Evolutionary conservation across 92 coral and sea anemone species (phyloP), one percentile per base, ranked within the genome.

Genomic region (Metridium senile): DNA sequence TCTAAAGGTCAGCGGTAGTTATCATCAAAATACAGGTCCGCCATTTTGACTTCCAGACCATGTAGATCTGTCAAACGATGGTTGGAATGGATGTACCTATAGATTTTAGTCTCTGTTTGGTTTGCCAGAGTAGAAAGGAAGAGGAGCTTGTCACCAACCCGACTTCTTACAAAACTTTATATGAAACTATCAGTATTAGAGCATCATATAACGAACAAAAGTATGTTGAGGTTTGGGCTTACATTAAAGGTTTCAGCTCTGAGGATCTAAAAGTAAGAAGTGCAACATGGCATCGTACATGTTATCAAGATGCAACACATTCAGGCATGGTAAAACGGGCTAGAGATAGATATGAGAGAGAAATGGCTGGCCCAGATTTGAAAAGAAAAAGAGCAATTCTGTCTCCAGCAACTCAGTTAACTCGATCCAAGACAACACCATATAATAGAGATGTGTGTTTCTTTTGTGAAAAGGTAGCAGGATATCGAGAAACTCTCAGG

Each of bases 261-360:
- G 63, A 71, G 57, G 90, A 75, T 67, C 85, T 87, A 20, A 68
- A 72, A 53, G 84, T 58, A 53, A 63, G 68, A 61, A 52, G 70
- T 34, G 81, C 81, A 51, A 82, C 84, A 87, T 87, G 92, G 92
- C 92, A 87, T 47, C 68, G 92, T 56, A 75, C 76, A 22, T 82
- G 88, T 70, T 83, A 78, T 54, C 79, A 87, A 73, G 81, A 87
- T 66, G 85, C 88, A 73, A 87, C 83, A 72, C 88, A 87, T 62
- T 68, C 92, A 46, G 92, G 85, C 65, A 87, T 83, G 92, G 78
- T 83, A 27, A 78, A 59, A 67, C 39, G 82, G 69, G 88, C 82
- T 33, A 73, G 54, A 82, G 87, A 77, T 71, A 52, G 88, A 46
- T 83, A 79, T 82, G 88, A 83, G 71, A 88, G 85, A 63, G 75